Percentiles rank a stretch among this genome's conserved stretches.
Conservation (phyloP, 2,797 vertebrate species). For the Octomys mimax region DNA sequence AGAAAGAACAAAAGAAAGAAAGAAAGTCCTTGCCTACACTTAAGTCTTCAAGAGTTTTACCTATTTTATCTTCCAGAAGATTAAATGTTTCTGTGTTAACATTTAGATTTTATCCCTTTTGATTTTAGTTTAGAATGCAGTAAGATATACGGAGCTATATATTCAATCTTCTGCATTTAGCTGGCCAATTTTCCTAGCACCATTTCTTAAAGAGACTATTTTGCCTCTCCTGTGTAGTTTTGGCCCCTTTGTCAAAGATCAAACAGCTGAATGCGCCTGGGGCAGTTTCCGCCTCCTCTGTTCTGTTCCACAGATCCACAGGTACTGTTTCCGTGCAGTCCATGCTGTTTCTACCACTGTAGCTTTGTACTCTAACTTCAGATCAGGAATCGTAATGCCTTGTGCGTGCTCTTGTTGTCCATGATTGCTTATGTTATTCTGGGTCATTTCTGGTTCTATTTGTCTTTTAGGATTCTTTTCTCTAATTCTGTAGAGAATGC, state of each 20-base stretch:
- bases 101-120: neutral
- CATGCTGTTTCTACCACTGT: neutral
- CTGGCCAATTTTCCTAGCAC: neutral
- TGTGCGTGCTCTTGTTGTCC: neutral
- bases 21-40: neutral
- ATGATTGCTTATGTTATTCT: neutral
- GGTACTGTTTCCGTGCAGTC: neutral
- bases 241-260: neutral
- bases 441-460: neutral
- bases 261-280: neutral
- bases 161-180: neutral
- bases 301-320: neutral
- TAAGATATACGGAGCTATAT: neutral
- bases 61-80: neutral
- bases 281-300: neutral
- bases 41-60: neutral
- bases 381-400: neutral
- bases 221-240: neutral
- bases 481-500: neutral
- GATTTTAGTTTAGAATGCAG: neutral
- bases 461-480: neutral
- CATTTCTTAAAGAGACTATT: neutral
- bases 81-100: neutral
- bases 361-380: neutral
- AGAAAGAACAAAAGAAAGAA: no score